These are phyloP conservation scores for Gephyroberyx darwinii DNA, from an alignment of 2,797 vertebrate genomes.

Conservation along the genomic window DNA sequence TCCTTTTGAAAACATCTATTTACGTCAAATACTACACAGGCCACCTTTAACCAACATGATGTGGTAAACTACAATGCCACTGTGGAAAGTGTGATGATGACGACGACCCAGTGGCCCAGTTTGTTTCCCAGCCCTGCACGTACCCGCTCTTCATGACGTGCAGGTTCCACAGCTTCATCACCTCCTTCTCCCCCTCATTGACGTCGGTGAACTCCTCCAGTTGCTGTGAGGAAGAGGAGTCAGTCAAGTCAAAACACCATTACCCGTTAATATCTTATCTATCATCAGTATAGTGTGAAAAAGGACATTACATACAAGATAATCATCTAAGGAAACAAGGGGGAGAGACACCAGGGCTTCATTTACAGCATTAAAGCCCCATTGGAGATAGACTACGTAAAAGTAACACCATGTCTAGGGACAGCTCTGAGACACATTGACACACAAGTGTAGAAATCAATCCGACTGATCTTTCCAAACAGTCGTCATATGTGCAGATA, in stretches of 20 bases:
- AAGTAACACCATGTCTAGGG: no score
- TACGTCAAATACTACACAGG: no score
- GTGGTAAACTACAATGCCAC: no score
- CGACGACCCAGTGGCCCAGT: no score
- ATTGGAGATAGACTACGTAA: no score
- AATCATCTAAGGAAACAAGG: slow-evolving; percentile 37
- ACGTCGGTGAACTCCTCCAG: slow-evolving; percentile 99
- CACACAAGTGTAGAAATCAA: not conserved
- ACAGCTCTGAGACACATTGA: not conserved
- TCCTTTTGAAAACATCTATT: no score
- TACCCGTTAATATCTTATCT: no score
- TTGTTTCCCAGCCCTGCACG: slow-evolving; percentile 7
- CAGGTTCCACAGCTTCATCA: slow-evolving; percentile 99
- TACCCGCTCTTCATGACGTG: slow-evolving; percentile 99
- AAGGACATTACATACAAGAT: no score
- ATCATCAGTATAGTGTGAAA: no score
- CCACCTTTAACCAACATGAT: no score
- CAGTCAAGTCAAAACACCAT: not conserved
- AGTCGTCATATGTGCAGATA: not conserved
- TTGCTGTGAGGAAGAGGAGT: slow-evolving; percentile 83
- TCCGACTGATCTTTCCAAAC: not conserved
- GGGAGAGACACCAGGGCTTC: not conserved
- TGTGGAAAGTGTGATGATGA: no score
- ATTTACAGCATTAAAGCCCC: not conserved
- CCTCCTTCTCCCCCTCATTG: slow-evolving; percentile 98